Evolutionary conservation across 2,797 vertebrate species (phyloP).

Genomic region (Hybognathus amarus): DNA sequence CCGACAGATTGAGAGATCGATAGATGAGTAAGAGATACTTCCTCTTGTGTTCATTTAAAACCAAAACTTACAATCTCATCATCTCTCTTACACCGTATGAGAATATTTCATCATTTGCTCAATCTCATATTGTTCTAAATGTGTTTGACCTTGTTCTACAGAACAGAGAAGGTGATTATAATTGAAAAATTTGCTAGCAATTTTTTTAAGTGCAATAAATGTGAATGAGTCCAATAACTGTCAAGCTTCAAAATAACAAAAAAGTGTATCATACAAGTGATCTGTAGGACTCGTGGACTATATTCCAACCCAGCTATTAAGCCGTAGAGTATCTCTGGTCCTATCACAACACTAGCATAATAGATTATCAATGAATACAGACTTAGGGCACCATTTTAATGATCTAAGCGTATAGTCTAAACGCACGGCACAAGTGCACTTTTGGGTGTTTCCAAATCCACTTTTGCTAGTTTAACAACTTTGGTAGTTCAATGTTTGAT

Average conservation of each 20-base stretch:
- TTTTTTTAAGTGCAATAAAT: background rate
- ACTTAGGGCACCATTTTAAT: no score
- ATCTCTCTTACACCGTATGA: slow-evolving; percentile 7
- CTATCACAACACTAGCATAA: background rate
- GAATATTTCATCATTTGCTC: background rate
- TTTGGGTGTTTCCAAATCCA: no score
- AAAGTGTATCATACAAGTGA: background rate
- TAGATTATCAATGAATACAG: background rate
- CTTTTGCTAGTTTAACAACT: no score
- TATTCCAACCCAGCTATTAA: background rate
- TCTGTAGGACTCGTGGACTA: background rate
- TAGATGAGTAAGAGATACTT: slow-evolving; percentile 48
- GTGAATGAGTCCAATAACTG: background rate
- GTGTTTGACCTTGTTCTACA: background rate
- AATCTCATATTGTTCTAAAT: slow-evolving; percentile 12
- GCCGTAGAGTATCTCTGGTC: background rate
- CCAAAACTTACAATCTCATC: slow-evolving; percentile 1
- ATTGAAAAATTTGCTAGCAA: background rate
- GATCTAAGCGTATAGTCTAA: no score
- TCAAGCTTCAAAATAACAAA: background rate
- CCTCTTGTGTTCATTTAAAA: slow-evolving; percentile 30
- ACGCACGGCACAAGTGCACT: no score
- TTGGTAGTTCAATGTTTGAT: no score
- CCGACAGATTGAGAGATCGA: slow-evolving; percentile 49
- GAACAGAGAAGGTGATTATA: background rate